Base-by-base conservation (phyloP, 1,140 invertebrate genomes). In the Drosophila auraria region DNA sequence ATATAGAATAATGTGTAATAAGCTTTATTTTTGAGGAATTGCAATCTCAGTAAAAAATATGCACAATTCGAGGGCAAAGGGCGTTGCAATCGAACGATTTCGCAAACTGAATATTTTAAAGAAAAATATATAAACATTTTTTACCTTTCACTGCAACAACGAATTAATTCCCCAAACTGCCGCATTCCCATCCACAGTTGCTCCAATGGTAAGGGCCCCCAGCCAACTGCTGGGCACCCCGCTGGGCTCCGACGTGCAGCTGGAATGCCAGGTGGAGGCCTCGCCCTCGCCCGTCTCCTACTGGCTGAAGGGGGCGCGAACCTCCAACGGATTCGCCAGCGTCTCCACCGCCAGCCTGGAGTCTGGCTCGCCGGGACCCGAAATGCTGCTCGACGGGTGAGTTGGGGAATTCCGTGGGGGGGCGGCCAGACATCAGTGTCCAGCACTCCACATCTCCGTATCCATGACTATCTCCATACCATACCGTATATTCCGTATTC, bases 231-330 rank as follows among this genome's bases (percentile, higher is more conserved):
- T 97, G 33, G 97, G 97, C 17, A 96, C 96, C 4, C 97, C 97
- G 38, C 92, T 97, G 40, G 96, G 96, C 51, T 97, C 96, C 3
- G 95, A 97, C 90, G 97, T 98, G 38, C 95, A 96, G 82, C 94
- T 98, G 54, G 96, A 97, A 89, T 97, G 97, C 92, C 95, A 96
- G 90, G 96, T 97, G 40, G 97, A 97, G 89, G 97, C 97, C 2
- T 97, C 96, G 80, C 97, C 97, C 6, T 96, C 97, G 71, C 96
- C 96, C 27, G 96, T 97, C 76, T 97, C 97, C 93, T 97, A 96
- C 93, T 98, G 97, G 97, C 94, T 96, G 70, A 96, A 96, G 91
- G 96, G 97, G 79, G 93, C 95, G 23, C 95, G 95, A 44, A 84
- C 90, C 5, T 82, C 91, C 17, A 83, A 77, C 50, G 91, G 81